Conservation (phyloP, 2,113 vertebrate genomes). For the Ondatra zibethicus region DNA sequence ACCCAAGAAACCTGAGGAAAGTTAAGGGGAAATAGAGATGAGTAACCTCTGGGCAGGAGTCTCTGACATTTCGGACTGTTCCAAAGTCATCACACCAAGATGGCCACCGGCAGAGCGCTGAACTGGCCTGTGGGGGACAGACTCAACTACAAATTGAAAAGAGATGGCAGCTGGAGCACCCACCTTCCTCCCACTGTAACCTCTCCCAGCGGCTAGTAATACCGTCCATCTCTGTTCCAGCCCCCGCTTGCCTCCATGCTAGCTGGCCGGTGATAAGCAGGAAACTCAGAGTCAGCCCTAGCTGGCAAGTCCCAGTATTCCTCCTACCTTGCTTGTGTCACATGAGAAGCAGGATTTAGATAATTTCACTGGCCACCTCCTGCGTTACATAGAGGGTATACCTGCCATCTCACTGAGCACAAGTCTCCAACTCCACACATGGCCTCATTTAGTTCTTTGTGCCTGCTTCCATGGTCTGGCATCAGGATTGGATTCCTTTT, state of each 20-base stretch:
- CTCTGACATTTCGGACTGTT: background rate
- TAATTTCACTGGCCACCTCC: background rate
- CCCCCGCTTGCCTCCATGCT: background rate
- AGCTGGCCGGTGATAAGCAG: fast-evolving
- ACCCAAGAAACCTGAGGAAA: background rate
- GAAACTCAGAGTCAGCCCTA: background rate
- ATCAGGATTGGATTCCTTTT: background rate
- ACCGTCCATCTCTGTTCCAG: too few relatives aligned
- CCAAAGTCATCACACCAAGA: background rate
- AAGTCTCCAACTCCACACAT: fast-evolving
- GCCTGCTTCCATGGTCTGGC: background rate
- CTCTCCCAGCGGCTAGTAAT: background rate
- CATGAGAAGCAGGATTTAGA: background rate
- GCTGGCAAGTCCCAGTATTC: background rate
- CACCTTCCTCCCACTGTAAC: fast-evolving
- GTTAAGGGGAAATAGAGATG: background rate
- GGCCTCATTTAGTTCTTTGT: background rate
- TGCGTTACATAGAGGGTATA: background rate
- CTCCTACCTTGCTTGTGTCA: background rate
- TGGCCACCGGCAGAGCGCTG: background rate
- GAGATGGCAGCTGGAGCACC: fast-evolving
- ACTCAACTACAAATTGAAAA: background rate
- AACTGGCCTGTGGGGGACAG: background rate
- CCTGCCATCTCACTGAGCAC: background rate
- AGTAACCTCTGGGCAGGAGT: background rate